Evolutionary conservation across 2,888 invertebrate species (phyloP), one percentile per base, ranked within the genome.

Genomic region (Lasioglossum lativentre): DNA sequence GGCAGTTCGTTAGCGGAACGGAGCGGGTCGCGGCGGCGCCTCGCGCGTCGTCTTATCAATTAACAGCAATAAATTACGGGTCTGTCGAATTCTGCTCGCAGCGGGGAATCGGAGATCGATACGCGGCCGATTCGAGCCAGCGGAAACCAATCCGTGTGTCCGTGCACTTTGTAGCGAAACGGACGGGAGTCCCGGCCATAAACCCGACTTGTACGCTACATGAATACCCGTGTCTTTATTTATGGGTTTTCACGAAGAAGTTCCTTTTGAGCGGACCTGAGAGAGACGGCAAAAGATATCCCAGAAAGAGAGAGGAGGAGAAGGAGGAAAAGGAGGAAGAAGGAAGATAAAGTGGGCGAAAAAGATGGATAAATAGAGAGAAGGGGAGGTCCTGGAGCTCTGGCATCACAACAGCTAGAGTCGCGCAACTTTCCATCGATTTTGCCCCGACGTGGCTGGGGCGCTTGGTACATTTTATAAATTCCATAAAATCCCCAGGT

Each of bases 171-270:
- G 56, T 71, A 71, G 66, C 45, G 78, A 74, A 59, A 74, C 47
- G 38, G 40, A 77, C 52, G 45, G 63, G 16, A 30, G 70, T 86
- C 79, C n/a, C 38, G 68, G 78, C 85, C 84, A 87, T 90, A 91
- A 91, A 88, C 83, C 83, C 47, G 74, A 82, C 76, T 82, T 76
- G 80, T 86, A 90, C 87, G 90, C 82, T 78, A 77, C 88, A 88
- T 86, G 90, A 92, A 92, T 92, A 91, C 92, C 82, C 76, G 73
- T 85, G 82, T 82, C 85, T 87, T 92, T 93, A 93, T 93, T 93
- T 93, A 92, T 92, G 86, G 86, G 86, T 86, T 88, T 85, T 87
- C 82, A 77, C 83, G 82, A 90, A 75, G 92, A 93, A 86, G 92
- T 89, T 86, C 78, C 84, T 80, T 88, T 94, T 59, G 87, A 87